Evolutionary conservation across 2,797 vertebrate genomes (phyloP).

Genomic region (Sebastes baramenuke): DNA sequence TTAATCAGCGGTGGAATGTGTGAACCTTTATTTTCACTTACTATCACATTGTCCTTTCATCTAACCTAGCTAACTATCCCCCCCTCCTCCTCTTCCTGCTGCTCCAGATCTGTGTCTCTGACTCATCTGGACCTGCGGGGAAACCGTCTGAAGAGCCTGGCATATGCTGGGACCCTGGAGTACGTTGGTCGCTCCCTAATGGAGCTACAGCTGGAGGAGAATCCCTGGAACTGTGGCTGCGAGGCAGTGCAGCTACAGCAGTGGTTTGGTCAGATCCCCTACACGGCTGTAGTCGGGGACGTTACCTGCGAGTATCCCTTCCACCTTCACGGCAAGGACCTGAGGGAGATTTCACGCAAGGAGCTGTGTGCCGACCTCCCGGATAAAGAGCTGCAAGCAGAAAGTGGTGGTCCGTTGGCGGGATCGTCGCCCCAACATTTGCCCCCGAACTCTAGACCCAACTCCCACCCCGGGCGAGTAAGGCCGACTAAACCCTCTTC

Average conservation of each 20-base stretch:
- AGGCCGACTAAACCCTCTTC: constrained; percentile 88
- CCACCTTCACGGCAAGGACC: constrained; percentile 96
- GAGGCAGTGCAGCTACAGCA: constrained; percentile 94
- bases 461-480: constrained; percentile 68
- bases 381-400: constrained; percentile 78
- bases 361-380: constrained; percentile 89
- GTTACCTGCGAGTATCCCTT: constrained; percentile 98
- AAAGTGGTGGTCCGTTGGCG: constrained; percentile 64
- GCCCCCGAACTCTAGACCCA: constrained; percentile 73
- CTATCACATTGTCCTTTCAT: constrained; percentile 47
- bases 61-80: constrained; percentile 36
- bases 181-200: constrained; percentile 94
- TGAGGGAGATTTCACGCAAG: constrained; percentile 94
- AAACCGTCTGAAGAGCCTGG: constrained; percentile 97
- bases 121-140: constrained; percentile 98
- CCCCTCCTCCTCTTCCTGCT: constrained; percentile 2
- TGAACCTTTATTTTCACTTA: constrained; percentile 40
- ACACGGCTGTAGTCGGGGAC: constrained; percentile 95
- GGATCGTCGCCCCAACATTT: constrained; percentile 71
- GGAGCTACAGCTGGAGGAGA: constrained; percentile 97
- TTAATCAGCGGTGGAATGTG: constrained; percentile 27
- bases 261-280: constrained; percentile 97
- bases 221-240: constrained; percentile 98
- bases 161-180: constrained; percentile 96
- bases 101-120: constrained; percentile 83